These are phyloP conservation scores for Colletes collaris DNA, from an alignment of 2,888 invertebrate genomes.

Conservation along the genomic window DNA sequence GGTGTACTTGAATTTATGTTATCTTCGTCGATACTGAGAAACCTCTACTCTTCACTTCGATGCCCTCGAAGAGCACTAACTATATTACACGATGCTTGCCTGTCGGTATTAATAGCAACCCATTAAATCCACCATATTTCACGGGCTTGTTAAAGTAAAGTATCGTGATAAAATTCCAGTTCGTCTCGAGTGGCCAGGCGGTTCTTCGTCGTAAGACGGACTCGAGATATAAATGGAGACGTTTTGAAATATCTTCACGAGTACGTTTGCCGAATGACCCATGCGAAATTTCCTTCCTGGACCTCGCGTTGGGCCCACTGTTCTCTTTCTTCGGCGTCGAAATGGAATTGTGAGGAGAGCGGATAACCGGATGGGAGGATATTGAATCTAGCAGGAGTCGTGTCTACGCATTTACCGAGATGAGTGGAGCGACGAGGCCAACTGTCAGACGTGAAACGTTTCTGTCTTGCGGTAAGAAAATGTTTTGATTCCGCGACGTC, in stretches of 20 bases:
- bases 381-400: conserved; percentile 50
- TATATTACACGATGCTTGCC: conserved; percentile 4
- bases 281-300: conserved; percentile 11
- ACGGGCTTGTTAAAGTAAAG: conserved; percentile 47
- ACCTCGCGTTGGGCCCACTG: background rate
- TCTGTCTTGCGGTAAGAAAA: conserved; percentile 22
- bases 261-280: conserved; percentile 27
- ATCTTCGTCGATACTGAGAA: conserved; percentile 3
- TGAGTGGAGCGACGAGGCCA: background rate
- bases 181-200: conserved; percentile 33
- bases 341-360: conserved; percentile 37
- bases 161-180: conserved; percentile 40
- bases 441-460: conserved; percentile 2
- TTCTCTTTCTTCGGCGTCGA: conserved; percentile 17
- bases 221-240: conserved; percentile 19
- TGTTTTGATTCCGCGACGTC: conserved; percentile 43
- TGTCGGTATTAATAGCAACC: conserved; percentile 50
- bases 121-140: conserved; percentile 48
- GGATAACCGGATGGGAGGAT: conserved; percentile 46
- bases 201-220: conserved; percentile 5
- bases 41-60: background rate
- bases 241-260: conserved; percentile 30
- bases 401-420: conserved; percentile 45
- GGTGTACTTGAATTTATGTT: background rate
- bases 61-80: conserved; percentile 8